Evolutionary conservation across 1,140 invertebrate genomes (phyloP).

Genomic region (Lethrus apterus): DNA sequence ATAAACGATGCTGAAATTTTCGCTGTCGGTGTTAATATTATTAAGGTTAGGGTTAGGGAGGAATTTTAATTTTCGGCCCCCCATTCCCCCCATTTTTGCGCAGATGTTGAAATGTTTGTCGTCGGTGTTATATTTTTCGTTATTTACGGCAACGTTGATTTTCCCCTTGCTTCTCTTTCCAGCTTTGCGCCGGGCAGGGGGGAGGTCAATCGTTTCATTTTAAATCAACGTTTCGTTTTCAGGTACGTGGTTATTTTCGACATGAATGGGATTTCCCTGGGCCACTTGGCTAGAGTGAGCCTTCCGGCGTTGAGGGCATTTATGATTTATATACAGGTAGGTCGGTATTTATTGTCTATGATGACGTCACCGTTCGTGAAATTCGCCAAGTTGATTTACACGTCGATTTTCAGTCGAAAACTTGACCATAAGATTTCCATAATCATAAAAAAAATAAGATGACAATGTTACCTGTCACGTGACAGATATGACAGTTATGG

Average conservation of each 20-base stretch:
- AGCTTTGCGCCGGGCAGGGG: neutral
- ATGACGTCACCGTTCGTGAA: too few species aligned
- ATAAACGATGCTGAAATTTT: neutral
- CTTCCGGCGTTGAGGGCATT: conserved; percentile 51
- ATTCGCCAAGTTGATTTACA: too few species aligned
- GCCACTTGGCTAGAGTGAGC: conserved; percentile 53
- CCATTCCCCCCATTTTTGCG: neutral
- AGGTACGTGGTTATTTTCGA: conserved; percentile 57
- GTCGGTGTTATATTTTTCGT: neutral
- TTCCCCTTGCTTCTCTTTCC: neutral
- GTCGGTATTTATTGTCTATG: too few species aligned
- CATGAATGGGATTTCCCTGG: conserved; percentile 55
- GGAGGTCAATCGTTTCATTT: neutral
- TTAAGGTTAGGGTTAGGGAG: too few species aligned
- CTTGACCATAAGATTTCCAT: too few species aligned
- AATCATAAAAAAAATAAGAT: too few species aligned
- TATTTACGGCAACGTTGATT: neutral
- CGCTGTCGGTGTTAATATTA: neutral
- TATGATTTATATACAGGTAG: conserved; percentile 59
- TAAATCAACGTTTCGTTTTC: conserved; percentile 3
- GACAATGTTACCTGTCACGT: too few species aligned
- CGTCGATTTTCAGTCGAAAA: too few species aligned
- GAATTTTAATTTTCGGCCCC: too few species aligned
- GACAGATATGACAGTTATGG: too few species aligned
- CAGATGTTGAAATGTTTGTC: neutral